phyloP scores from a whole-genome alignment of 2,888 invertebrate genomes.

The Thecocarcelia acutangulata region DNA sequence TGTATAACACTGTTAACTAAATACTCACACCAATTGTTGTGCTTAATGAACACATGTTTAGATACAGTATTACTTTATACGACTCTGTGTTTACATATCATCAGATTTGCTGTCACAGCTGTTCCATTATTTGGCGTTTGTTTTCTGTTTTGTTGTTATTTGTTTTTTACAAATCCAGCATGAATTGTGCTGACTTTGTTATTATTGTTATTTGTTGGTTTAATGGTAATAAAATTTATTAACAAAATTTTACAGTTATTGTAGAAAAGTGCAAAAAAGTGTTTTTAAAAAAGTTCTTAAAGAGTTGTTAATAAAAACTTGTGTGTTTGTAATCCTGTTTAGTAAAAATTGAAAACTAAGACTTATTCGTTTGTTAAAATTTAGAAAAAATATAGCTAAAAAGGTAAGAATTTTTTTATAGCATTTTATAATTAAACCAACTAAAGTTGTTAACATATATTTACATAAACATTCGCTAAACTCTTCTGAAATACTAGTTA shows the following conservation, averaged over 20 bases:
- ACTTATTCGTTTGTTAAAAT: too few relatives aligned
- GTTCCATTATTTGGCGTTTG: conserved; percentile 39
- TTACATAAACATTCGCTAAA: too few relatives aligned
- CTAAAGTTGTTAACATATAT: too few relatives aligned
- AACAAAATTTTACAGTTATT: background rate
- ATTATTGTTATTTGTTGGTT: conserved; percentile 36
- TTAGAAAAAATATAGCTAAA: too few relatives aligned
- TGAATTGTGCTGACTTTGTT: conserved; percentile 21
- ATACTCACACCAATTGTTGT: background rate
- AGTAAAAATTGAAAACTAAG: too few relatives aligned
- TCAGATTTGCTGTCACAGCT: conserved; percentile 4
- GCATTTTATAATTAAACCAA: too few relatives aligned
- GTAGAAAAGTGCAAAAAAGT: conserved; percentile 5
- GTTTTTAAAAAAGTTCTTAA: background rate
- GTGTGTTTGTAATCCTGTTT: too few relatives aligned
- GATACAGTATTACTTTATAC: background rate
- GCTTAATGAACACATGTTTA: conserved; percentile 11
- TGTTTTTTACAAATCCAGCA: conserved; percentile 24
- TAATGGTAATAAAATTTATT: conserved; percentile 18
- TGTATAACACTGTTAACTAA: too few relatives aligned
- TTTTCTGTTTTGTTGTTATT: conserved; percentile 44
- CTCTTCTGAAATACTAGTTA: too few relatives aligned
- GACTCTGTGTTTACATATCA: conserved; percentile 27
- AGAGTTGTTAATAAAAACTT: background rate
- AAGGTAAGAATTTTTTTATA: too few relatives aligned